Evolutionary conservation across 2,888 invertebrate species (phyloP).

Genomic region (Heliconius ethilla): DNA sequence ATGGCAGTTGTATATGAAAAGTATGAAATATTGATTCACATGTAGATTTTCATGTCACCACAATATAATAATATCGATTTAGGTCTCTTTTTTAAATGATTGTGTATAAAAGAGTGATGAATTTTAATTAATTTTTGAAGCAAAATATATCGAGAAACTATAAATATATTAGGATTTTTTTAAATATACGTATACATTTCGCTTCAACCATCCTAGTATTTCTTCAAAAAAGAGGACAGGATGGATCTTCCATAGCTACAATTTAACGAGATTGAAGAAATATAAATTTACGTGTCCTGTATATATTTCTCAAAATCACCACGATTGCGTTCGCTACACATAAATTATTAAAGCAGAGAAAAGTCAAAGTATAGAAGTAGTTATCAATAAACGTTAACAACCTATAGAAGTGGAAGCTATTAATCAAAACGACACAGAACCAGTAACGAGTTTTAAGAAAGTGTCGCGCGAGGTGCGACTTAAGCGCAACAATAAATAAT

Average conservation of each 20-base stretch:
- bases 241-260: not conserved
- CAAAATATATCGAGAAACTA: too few relatives aligned
- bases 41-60: not conserved
- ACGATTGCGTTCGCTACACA: not conserved
- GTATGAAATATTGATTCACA: not conserved
- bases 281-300: too few relatives aligned
- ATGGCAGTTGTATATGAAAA: not conserved
- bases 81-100: not conserved
- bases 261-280: too few relatives aligned
- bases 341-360: conserved; percentile 1
- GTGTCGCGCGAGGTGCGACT: conserved; percentile 40
- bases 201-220: not conserved
- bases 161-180: too few relatives aligned
- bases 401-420: conserved; percentile 44
- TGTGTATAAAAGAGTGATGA: too few relatives aligned
- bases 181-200: too few relatives aligned
- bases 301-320: not conserved
- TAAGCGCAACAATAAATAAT: conserved; percentile 46
- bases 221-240: not conserved
- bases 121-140: too few relatives aligned
- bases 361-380: conserved; percentile 13
- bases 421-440: conserved; percentile 52
- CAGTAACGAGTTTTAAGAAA: conserved; percentile 49
- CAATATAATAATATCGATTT: not conserved
- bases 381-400: conserved; percentile 26